Conservation (phyloP, 2,113 vertebrate species). For the Panthera uncia region DNA sequence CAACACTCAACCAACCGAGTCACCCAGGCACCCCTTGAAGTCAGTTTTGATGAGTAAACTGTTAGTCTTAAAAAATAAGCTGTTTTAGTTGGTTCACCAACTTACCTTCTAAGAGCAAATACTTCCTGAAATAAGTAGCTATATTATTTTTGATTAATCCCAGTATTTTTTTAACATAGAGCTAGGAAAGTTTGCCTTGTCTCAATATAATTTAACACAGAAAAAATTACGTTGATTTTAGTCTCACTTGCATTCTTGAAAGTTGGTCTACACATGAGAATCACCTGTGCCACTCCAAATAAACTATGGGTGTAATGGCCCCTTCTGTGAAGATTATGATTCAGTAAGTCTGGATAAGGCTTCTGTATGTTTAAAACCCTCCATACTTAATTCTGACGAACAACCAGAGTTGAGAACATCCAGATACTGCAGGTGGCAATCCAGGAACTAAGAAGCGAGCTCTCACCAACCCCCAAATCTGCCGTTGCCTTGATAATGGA, state of each 20-base stretch:
- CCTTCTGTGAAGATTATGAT: not conserved
- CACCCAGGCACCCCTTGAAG: not conserved
- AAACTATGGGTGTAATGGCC: not conserved
- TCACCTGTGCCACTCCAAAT: not conserved
- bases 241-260: not conserved
- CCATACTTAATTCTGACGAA: not conserved
- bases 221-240: not conserved
- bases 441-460: not conserved
- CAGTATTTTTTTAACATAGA: not conserved
- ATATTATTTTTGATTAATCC: conserved; percentile 11
- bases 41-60: not conserved
- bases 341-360: not conserved
- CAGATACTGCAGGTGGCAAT: not conserved
- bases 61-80: not conserved
- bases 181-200: not conserved
- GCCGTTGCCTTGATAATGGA: not conserved
- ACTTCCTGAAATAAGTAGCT: not conserved
- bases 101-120: conserved; percentile 36
- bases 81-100: not conserved
- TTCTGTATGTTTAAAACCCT: not conserved
- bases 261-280: not conserved
- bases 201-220: not conserved
- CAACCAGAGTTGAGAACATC: not conserved
- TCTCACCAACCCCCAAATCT: not conserved
- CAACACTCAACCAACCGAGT: no score